phyloP scores from a whole-genome alignment of 2,113 vertebrate genomes.

The Hylia prasina region DNA sequence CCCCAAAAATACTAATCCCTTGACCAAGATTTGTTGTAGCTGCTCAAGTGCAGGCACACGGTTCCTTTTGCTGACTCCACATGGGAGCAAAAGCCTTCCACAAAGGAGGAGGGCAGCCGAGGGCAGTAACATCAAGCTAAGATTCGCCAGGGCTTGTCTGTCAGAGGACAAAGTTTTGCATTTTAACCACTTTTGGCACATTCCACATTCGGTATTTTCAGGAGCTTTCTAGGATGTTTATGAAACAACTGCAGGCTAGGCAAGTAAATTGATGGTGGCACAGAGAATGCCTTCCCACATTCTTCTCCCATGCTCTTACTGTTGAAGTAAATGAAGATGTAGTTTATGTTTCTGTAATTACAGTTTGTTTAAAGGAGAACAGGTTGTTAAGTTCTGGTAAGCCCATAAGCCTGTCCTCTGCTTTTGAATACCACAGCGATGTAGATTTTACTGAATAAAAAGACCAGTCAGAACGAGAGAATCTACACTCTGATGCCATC shows the following conservation, averaged over 20 bases:
- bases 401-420: not conserved
- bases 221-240: constrained; percentile 55
- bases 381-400: not conserved
- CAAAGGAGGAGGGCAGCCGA: not conserved
- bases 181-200: constrained; percentile 56
- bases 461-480: not conserved
- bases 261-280: not conserved
- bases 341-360: constrained; percentile 48
- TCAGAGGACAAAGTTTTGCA: not conserved
- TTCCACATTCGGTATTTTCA: constrained; percentile 12
- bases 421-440: not conserved
- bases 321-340: not conserved
- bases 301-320: constrained; percentile 3
- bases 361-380: constrained; percentile 24
- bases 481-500: not conserved
- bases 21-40: not conserved
- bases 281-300: not conserved
- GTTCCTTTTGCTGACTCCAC: constrained; percentile 18
- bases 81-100: not conserved
- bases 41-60: rapidly evolving
- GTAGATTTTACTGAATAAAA: not conserved
- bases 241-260: constrained; percentile 16
- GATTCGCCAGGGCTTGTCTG: constrained; percentile 44
- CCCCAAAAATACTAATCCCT: not conserved
- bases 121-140: constrained; percentile 25